Evolutionary conservation across 2,888 invertebrate genomes (phyloP).

Genomic region (Epicampocera succincta): DNA sequence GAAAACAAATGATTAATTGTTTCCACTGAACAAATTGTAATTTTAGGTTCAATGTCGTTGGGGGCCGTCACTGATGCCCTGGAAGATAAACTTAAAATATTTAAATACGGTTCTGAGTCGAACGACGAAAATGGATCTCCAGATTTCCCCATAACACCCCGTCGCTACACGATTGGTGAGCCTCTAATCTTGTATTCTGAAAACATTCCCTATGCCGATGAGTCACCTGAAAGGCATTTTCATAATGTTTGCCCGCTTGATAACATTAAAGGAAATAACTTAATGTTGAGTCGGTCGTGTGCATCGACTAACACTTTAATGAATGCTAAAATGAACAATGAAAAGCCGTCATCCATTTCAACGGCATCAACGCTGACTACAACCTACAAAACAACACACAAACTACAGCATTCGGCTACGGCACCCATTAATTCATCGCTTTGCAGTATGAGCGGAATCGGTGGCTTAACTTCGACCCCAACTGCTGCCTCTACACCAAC

Average conservation of each 20-base stretch:
- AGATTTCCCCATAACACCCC: slow-evolving; percentile 77
- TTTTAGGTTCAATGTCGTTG: slow-evolving; percentile 88
- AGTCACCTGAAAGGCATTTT: slow-evolving; percentile 84
- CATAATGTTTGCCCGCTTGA: slow-evolving; percentile 76
- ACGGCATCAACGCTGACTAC: slow-evolving; percentile 69
- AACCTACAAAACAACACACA: slow-evolving; percentile 72
- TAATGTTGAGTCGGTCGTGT: slow-evolving; percentile 77
- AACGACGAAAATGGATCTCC: slow-evolving; percentile 83
- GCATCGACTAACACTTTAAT: slow-evolving; percentile 72
- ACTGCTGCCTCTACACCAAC: slow-evolving; percentile 77
- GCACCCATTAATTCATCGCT: slow-evolving; percentile 73
- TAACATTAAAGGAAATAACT: slow-evolving; percentile 71
- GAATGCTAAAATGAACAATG: slow-evolving; percentile 63
- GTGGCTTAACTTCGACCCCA: slow-evolving; percentile 72
- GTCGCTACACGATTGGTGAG: slow-evolving; percentile 79
- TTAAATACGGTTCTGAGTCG: slow-evolving; percentile 83
- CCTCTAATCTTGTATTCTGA: slow-evolving; percentile 82
- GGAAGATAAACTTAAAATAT: slow-evolving; percentile 82
- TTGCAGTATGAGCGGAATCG: slow-evolving; percentile 63
- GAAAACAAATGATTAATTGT: background rate
- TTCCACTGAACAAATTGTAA: background rate
- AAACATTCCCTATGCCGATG: slow-evolving; percentile 88
- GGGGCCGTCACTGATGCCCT: slow-evolving; percentile 92
- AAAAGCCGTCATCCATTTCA: slow-evolving; percentile 49
- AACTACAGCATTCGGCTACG: slow-evolving; percentile 78